phyloP scores from a whole-genome alignment of 2,888 invertebrate genomes.

The Torymus texanus region DNA sequence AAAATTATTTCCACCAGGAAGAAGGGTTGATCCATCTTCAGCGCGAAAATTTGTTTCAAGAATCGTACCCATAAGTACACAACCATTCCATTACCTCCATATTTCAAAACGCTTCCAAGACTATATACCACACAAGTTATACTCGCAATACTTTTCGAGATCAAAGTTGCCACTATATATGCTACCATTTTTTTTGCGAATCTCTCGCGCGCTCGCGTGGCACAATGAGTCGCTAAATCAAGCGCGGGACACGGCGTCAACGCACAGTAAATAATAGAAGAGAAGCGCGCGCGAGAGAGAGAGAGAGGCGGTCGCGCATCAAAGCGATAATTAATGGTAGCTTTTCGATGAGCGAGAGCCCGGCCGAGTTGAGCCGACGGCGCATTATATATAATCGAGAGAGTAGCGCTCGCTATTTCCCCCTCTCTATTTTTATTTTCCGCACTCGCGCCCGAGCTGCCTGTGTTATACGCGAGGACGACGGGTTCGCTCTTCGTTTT shows the following conservation, averaged over 20 bases:
- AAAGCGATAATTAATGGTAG: slow-evolving; percentile 73
- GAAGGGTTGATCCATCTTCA: no score
- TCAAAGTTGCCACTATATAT: no score
- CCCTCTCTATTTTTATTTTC: slow-evolving; percentile 34
- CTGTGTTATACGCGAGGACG: slow-evolving; percentile 59
- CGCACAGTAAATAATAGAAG: slow-evolving; percentile 64
- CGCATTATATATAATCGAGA: slow-evolving; percentile 46
- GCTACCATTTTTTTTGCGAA: no score
- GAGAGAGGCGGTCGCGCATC: slow-evolving; percentile 65
- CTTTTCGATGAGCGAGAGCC: slow-evolving; percentile 69
- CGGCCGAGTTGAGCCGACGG: slow-evolving; percentile 65
- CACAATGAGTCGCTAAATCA: slow-evolving; percentile 41
- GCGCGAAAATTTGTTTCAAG: no score
- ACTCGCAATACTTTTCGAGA: no score
- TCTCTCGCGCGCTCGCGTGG: neutral
- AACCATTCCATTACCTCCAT: no score
- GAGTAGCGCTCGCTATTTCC: slow-evolving; percentile 14
- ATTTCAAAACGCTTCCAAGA: no score
- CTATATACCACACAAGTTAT: no score
- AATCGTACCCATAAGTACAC: no score
- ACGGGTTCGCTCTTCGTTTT: slow-evolving; percentile 57
- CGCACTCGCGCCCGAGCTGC: slow-evolving; percentile 30
- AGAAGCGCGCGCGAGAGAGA: slow-evolving; percentile 45
- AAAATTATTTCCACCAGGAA: no score
- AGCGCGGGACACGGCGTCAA: slow-evolving; percentile 36